Percentiles rank a stretch among this genome's conserved stretches.
Conservation (phyloP, 2,888 invertebrate genomes). For the Lapara coniferarum region DNA sequence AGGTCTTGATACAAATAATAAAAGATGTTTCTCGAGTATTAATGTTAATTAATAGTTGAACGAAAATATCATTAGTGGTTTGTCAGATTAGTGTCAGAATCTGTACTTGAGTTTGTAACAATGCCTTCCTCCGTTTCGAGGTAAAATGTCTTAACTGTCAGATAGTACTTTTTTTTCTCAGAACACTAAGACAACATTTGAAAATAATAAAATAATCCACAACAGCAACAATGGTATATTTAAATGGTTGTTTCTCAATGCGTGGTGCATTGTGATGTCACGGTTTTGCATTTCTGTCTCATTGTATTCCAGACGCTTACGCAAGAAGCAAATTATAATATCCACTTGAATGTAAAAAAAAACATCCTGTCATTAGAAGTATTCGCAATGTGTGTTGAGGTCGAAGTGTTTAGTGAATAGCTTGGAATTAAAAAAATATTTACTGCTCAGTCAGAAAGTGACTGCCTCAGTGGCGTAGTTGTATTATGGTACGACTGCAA, state of each 20-base stretch:
- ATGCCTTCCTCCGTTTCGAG: too few relatives aligned
- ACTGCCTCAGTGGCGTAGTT: too few relatives aligned
- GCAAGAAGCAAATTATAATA: slow-evolving; percentile 13
- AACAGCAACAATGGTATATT: slow-evolving; percentile 16
- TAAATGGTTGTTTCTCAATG: slow-evolving; percentile 18
- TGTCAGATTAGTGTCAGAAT: too few relatives aligned
- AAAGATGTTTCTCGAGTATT: too few relatives aligned
- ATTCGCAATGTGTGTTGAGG: neutral
- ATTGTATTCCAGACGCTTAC: slow-evolving; percentile 17
- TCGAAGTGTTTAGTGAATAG: neutral
- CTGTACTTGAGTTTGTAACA: too few relatives aligned
- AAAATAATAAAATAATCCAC: slow-evolving; percentile 4
- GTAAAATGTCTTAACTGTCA: neutral
- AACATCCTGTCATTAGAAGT: slow-evolving; percentile 9
- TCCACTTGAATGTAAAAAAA: neutral
- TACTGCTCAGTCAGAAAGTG: too few relatives aligned
- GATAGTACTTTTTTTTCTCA: neutral
- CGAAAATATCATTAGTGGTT: too few relatives aligned
- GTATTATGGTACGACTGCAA: too few relatives aligned
- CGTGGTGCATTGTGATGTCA: slow-evolving; percentile 14
- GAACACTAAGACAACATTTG: neutral
- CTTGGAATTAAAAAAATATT: too few relatives aligned
- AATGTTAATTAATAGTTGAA: too few relatives aligned
- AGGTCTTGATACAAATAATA: too few relatives aligned
- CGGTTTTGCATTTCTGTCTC: neutral